A percentile compares a stretch with the other conserved stretches of the same genome.
phyloP scores from a whole-genome alignment of 2,888 invertebrate species.

The Drosophila colorata region DNA sequence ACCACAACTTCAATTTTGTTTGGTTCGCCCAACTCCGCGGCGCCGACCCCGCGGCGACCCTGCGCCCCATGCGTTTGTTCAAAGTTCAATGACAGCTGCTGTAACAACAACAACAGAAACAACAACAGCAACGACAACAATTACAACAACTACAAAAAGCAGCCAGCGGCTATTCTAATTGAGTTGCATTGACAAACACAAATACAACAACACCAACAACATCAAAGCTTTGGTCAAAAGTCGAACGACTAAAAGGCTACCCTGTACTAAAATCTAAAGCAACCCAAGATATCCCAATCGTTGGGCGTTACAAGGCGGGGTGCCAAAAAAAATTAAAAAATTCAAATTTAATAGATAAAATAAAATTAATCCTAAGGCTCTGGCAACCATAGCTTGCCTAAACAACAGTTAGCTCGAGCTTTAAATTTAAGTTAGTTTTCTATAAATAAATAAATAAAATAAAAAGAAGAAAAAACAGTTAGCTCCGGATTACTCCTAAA shows the following conservation, averaged over 20 bases:
- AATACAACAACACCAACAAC: conserved; percentile 2
- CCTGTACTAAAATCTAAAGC: neutral
- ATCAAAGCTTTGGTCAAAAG: neutral
- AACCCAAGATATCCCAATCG: neutral
- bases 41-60: conserved; percentile 13
- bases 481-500: too few species aligned
- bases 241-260: neutral
- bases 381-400: too few species aligned
- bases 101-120: conserved; percentile 22
- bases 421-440: too few species aligned
- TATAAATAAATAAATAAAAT: too few species aligned
- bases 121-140: conserved; percentile 2
- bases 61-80: conserved; percentile 20
- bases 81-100: conserved; percentile 72
- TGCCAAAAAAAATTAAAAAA: too few species aligned
- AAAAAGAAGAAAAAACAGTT: too few species aligned
- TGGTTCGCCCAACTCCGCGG: conserved; percentile 10
- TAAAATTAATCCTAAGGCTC: too few species aligned
- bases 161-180: conserved; percentile 54
- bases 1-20: conserved; percentile 46
- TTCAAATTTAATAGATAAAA: too few species aligned
- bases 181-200: conserved; percentile 52
- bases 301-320: too few species aligned
- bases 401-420: too few species aligned
- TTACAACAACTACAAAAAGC: conserved; percentile 3